These are phyloP conservation scores for Hirtodrosophila duncani DNA, from an alignment of 2,888 invertebrate genomes.

Conservation along the genomic window DNA sequence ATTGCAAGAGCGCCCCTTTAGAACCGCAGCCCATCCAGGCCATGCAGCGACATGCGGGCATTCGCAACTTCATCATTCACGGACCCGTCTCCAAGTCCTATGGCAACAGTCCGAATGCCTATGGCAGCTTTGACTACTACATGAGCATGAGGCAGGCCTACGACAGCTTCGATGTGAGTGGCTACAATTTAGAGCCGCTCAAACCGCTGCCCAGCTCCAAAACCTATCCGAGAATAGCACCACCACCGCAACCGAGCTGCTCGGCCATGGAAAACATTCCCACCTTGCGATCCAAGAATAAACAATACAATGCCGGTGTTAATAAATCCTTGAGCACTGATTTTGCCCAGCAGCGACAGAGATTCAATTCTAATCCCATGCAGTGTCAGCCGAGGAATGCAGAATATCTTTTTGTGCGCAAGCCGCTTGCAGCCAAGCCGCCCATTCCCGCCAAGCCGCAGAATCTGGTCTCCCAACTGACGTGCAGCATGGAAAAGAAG, in stretches of 20 bases:
- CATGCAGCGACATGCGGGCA: constrained; percentile 72
- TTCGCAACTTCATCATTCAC: constrained; percentile 74
- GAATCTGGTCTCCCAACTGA: constrained; percentile 68
- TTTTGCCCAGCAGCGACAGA: constrained; percentile 76
- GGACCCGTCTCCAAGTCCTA: constrained; percentile 82
- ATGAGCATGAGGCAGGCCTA: constrained; percentile 79
- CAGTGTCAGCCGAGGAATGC: constrained; percentile 13
- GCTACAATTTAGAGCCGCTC: constrained; percentile 70
- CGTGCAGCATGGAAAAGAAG: constrained; percentile 60
- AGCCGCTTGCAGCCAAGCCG: constrained; percentile 70
- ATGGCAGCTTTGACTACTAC: constrained; percentile 80
- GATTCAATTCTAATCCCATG: constrained; percentile 69
- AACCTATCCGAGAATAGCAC: constrained; percentile 71
- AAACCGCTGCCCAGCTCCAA: constrained; percentile 73
- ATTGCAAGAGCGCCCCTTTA: constrained; percentile 88
- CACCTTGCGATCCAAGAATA: constrained; percentile 75
- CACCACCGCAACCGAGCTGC: neutral
- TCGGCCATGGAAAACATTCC: constrained; percentile 74
- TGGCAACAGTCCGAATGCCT: constrained; percentile 82
- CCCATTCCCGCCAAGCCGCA: constrained; percentile 75
- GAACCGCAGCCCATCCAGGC: constrained; percentile 68
- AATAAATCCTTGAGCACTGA: constrained; percentile 78
- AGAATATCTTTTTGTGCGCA: constrained; percentile 61
- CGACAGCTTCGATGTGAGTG: constrained; percentile 79
- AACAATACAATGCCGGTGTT: constrained; percentile 76